Percentiles rank a stretch among this genome's conserved stretches.
Evolutionary conservation across 2,797 vertebrate species (phyloP).

Genomic region (Gallinago nigripennis): DNA sequence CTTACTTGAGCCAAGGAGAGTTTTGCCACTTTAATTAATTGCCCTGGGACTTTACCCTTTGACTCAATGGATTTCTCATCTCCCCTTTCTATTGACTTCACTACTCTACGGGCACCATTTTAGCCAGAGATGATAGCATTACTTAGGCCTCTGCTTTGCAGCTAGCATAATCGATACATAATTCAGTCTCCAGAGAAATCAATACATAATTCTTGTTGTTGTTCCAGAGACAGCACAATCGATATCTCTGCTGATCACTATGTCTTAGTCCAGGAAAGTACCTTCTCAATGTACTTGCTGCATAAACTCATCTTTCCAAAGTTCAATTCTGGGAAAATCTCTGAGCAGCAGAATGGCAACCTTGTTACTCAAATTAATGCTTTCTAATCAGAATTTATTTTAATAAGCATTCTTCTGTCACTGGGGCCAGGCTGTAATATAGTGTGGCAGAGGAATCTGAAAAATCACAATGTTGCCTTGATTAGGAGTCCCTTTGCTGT

Average conservation of each 20-base stretch:
- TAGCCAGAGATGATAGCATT: conserved; percentile 49
- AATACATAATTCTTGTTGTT: conserved; percentile 60
- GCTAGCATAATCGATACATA: conserved; percentile 20
- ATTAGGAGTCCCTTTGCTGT: conserved; percentile 46
- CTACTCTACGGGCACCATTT: conserved; percentile 35
- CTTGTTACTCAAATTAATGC: conserved; percentile 19
- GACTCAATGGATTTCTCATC: conserved; percentile 59
- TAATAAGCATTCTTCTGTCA: conserved; percentile 8
- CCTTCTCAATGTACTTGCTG: conserved; percentile 10
- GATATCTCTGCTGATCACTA: conserved; percentile 33
- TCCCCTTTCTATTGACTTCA: conserved; percentile 58
- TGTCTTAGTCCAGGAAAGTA: conserved; percentile 29
- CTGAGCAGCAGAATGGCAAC: neutral
- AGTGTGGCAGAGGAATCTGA: conserved; percentile 22
- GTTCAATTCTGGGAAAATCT: conserved; percentile 30
- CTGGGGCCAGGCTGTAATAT: neutral
- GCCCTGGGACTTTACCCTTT: conserved; percentile 52
- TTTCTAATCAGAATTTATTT: conserved; percentile 32
- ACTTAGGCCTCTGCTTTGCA: conserved; percentile 42
- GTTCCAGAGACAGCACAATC: conserved; percentile 28
- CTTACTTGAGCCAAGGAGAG: neutral
- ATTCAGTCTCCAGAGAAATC: conserved; percentile 63
- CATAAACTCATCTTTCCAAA: conserved; percentile 16
- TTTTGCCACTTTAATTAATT: conserved; percentile 58
- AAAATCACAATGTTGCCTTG: conserved; percentile 25